Evolutionary conservation across 2,797 vertebrate genomes (phyloP).

Genomic region (Schizopygopsis malacanthus): DNA sequence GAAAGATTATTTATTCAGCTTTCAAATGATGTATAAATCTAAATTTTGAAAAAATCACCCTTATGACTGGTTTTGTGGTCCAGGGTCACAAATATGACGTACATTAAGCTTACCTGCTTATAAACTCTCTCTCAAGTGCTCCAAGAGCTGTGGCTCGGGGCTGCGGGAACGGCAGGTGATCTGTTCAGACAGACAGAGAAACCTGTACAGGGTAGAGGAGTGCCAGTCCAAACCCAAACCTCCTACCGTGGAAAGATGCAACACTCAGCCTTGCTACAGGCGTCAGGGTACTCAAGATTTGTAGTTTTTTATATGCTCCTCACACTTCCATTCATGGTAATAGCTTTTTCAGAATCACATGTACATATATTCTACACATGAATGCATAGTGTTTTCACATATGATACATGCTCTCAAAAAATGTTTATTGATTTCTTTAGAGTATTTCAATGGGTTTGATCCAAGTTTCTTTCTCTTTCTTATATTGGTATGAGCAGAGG

Average conservation of each 20-base stretch:
- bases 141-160: constrained; percentile 87
- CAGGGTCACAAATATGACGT: neutral
- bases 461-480: neutral
- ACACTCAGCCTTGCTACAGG: constrained; percentile 85
- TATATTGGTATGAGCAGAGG: constrained; percentile 74
- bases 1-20: too few species aligned
- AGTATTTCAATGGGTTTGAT: neutral
- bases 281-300: constrained; percentile 78
- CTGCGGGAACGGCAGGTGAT: constrained; percentile 87
- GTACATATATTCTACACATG: neutral
- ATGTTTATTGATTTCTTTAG: neutral
- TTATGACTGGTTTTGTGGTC: too few species aligned
- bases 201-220: constrained; percentile 76
- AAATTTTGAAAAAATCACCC: too few species aligned
- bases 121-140: constrained; percentile 81
- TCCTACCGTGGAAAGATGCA: constrained; percentile 83
- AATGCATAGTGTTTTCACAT: neutral
- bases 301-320: neutral
- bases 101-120: neutral
- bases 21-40: too few species aligned
- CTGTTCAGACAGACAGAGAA: constrained; percentile 83
- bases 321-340: neutral
- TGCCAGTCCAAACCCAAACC: constrained; percentile 81
- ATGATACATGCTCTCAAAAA: neutral
- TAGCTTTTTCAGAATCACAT: neutral